Conservation (phyloP, 2,113 vertebrate species). For the Albula goreensis region DNA sequence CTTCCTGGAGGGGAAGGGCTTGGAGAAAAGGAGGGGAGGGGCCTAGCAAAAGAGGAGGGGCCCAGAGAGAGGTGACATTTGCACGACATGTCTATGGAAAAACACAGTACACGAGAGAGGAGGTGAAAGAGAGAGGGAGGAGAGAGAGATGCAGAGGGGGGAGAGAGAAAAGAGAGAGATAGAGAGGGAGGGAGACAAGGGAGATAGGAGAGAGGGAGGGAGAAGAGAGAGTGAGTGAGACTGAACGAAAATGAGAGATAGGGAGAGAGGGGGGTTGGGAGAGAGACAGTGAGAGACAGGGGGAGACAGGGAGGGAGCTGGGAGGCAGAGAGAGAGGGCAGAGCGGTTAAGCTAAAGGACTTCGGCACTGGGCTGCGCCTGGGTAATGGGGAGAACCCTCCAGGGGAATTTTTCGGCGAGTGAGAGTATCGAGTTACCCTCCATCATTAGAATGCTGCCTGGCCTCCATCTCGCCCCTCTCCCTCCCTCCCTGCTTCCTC, state of each 20-base stretch:
- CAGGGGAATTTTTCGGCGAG: constrained; percentile 73
- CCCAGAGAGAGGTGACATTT: constrained; percentile 88
- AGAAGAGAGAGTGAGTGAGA: constrained; percentile 33
- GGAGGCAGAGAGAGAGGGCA: constrained; percentile 37
- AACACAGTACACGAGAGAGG: constrained; percentile 63
- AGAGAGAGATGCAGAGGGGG: too few species aligned
- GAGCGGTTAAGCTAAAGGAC: constrained; percentile 67
- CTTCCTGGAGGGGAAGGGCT: constrained; percentile 74
- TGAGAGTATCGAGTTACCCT: constrained; percentile 73
- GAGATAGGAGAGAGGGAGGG: constrained; percentile 47
- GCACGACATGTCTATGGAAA: constrained; percentile 84
- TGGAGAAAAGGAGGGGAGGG: too few species aligned
- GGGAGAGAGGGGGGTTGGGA: constrained; percentile 40
- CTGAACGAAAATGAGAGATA: constrained; percentile 33
- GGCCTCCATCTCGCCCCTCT: constrained; percentile 20
- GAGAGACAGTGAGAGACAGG: constrained; percentile 20
- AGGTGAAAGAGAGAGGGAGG: constrained; percentile 42
- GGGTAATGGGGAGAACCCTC: constrained; percentile 86
- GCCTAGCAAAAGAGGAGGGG: constrained; percentile 52
- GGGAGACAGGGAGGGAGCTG: constrained; percentile 14
- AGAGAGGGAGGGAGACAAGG: constrained; percentile 24
- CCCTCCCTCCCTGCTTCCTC: not conserved
- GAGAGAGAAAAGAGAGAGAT: too few species aligned
- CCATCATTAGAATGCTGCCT: constrained; percentile 68
- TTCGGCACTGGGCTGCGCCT: constrained; percentile 64